Conservation (phyloP, 2,888 invertebrate species). For the Criorhina ranunculi region DNA sequence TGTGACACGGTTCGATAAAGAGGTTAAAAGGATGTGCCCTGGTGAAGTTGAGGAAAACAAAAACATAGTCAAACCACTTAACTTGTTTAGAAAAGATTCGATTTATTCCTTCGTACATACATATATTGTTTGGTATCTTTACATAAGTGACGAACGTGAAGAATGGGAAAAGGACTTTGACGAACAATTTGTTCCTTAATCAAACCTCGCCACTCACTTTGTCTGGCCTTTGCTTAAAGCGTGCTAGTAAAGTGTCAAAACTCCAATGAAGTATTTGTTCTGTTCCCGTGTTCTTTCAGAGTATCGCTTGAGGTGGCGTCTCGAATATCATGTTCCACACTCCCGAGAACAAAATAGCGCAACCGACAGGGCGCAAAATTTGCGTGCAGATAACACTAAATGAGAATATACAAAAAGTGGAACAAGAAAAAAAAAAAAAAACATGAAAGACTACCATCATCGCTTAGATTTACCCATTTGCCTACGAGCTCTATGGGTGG, state of each 20-base stretch:
- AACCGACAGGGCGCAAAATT: conserved; percentile 1
- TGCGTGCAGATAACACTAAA: conserved; percentile 44
- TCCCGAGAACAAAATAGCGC: conserved; percentile 20
- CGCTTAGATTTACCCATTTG: conserved; percentile 28
- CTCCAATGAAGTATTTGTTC: conserved; percentile 18
- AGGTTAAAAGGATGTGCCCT: conserved; percentile 22
- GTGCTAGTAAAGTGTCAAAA: conserved; percentile 30
- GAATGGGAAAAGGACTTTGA: too few species aligned
- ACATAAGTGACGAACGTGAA: background rate
- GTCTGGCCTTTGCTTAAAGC: background rate
- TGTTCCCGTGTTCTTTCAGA: background rate
- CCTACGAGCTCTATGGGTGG: background rate
- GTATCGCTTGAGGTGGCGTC: conserved; percentile 6
- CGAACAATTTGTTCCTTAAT: conserved; percentile 10
- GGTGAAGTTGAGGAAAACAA: background rate
- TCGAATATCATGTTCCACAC: conserved; percentile 46
- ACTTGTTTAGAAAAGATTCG: background rate
- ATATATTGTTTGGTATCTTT: background rate
- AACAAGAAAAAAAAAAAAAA: background rate
- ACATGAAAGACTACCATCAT: conserved; percentile 56
- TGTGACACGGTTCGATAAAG: conserved; percentile 57
- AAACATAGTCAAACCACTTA: conserved; percentile 2
- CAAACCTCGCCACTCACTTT: conserved; percentile 1
- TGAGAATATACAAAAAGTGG: conserved; percentile 1
- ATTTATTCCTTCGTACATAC: background rate